Conservation (phyloP, 2,113 vertebrate genomes). For the Cryptoleucopteryx plumbea region DNA sequence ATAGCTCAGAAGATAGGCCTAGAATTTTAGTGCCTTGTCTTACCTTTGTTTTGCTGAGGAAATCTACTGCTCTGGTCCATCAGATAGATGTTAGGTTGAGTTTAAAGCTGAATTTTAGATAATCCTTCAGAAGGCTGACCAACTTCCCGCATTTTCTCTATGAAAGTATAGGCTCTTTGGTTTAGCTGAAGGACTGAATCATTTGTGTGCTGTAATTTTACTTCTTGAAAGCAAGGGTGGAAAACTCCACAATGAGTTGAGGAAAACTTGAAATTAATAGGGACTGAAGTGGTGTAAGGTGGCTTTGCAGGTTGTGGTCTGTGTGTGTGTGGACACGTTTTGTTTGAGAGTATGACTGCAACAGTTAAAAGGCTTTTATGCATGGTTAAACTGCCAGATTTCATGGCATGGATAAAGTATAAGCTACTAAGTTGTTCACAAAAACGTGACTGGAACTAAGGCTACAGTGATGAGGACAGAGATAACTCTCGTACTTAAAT, state of each 20-base stretch:
- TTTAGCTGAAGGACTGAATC: background rate
- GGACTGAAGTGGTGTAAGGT: fast-evolving
- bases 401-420: background rate
- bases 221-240: background rate
- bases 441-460: background rate
- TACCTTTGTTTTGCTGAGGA: background rate
- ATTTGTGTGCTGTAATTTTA: background rate
- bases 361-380: background rate
- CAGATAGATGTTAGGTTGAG: background rate
- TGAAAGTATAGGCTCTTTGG: background rate
- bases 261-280: background rate
- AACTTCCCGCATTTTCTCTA: background rate
- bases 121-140: background rate
- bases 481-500: background rate
- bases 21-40: background rate
- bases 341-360: background rate
- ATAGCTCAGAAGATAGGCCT: background rate
- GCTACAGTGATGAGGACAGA: background rate
- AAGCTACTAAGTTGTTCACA: background rate
- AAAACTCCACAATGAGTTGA: background rate
- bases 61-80: background rate
- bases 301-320: background rate
- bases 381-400: background rate
- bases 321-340: fast-evolving
- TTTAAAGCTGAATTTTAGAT: background rate